These are phyloP conservation scores for Tetropium fuscum DNA, from an alignment of 2,888 invertebrate genomes.

Conservation along the genomic window DNA sequence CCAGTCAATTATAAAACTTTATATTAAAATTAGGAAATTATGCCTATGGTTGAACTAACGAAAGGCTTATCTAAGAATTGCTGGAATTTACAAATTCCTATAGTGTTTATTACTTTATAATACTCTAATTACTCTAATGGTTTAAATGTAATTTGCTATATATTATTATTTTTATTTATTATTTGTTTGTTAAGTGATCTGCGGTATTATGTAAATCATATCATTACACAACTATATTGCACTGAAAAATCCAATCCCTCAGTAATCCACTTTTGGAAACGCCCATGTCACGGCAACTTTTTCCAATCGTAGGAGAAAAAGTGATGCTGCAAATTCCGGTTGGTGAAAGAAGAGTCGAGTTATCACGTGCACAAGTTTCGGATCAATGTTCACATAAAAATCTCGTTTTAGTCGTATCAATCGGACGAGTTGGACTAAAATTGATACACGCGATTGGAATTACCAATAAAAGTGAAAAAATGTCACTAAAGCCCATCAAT, in stretches of 20 bases:
- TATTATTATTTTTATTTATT: too few relatives aligned
- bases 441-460: conserved; percentile 50
- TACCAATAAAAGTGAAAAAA: conserved; percentile 54
- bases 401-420: conserved; percentile 54
- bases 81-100: too few relatives aligned
- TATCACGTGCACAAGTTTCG: conserved; percentile 52
- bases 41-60: too few relatives aligned
- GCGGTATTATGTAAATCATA: neutral
- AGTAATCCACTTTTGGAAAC: conserved; percentile 24
- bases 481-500: conserved; percentile 33
- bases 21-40: too few relatives aligned
- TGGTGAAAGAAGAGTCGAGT: conserved; percentile 38
- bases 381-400: conserved; percentile 58
- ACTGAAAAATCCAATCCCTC: conserved; percentile 7
- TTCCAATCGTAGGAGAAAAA: conserved; percentile 22
- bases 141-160: too few relatives aligned
- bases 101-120: too few relatives aligned
- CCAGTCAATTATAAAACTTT: too few relatives aligned
- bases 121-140: too few relatives aligned
- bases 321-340: conserved; percentile 23
- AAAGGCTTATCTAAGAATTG: too few relatives aligned
- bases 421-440: conserved; percentile 50
- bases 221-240: neutral
- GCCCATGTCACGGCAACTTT: conserved; percentile 19
- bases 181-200: neutral